phyloP scores from a whole-genome alignment of 2,797 vertebrate genomes.

The Gallinago solitaria region DNA sequence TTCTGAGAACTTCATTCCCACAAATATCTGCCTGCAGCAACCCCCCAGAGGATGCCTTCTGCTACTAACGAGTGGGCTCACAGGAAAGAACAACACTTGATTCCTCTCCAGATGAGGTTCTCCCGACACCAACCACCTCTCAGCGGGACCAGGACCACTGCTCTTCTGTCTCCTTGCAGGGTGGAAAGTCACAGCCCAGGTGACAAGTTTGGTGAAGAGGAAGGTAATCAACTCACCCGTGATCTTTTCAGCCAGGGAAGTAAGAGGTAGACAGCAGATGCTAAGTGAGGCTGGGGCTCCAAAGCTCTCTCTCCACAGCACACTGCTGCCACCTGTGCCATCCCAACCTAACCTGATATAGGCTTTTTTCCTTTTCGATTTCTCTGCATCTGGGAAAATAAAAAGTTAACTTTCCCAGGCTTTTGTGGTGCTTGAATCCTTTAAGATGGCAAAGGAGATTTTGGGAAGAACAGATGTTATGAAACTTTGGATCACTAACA shows the following conservation, averaged over 20 bases:
- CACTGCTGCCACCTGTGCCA: not conserved
- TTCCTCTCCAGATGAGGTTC: not conserved
- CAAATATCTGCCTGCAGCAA: not conserved
- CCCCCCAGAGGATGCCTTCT: not conserved
- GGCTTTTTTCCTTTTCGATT: not conserved
- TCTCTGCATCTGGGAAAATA: not conserved
- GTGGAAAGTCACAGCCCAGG: not conserved
- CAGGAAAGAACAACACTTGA: fast-evolving
- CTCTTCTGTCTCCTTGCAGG: not conserved
- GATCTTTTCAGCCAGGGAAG: not conserved
- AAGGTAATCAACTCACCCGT: not conserved
- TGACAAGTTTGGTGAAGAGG: not conserved
- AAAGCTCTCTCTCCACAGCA: not conserved
- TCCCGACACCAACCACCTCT: not conserved
- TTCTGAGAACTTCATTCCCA: not conserved
- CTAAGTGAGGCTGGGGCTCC: not conserved
- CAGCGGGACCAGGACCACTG: not conserved
- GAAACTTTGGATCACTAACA: not conserved
- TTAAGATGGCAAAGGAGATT: not conserved
- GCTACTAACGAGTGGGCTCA: not conserved
- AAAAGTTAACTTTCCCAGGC: not conserved
- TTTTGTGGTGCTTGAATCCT: not conserved
- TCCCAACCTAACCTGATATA: not conserved
- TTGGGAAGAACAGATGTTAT: not conserved
- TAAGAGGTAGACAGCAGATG: not conserved